These are phyloP conservation scores for Podotricha telesiphe DNA, from an alignment of 2,888 invertebrate species.

Conservation along the genomic window DNA sequence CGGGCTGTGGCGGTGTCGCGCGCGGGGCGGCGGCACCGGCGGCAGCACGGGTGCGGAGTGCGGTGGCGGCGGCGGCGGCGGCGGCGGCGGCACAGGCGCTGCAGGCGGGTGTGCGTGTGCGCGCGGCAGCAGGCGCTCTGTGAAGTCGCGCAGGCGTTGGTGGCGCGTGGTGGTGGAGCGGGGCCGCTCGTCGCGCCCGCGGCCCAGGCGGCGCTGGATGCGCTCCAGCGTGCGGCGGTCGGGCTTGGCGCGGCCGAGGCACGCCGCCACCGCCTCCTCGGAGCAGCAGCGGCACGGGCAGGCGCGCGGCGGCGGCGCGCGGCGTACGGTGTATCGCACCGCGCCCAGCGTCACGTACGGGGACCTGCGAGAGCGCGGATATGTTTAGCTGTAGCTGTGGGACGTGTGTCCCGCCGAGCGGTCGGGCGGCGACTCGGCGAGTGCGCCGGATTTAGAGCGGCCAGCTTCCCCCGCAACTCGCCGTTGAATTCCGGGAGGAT, in stretches of 20 bases:
- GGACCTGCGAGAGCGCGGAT: slow-evolving; percentile 72
- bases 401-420: slow-evolving; percentile 68
- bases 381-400: slow-evolving; percentile 56
- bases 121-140: slow-evolving; percentile 89
- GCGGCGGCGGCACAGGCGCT: slow-evolving; percentile 59
- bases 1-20: slow-evolving; percentile 79
- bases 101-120: slow-evolving; percentile 60
- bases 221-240: slow-evolving; percentile 91
- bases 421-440: slow-evolving; percentile 64
- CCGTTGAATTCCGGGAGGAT: slow-evolving; percentile 78
- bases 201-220: slow-evolving; percentile 90
- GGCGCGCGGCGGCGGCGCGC: slow-evolving; percentile 85
- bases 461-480: slow-evolving; percentile 71
- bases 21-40: slow-evolving; percentile 82
- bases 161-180: slow-evolving; percentile 62
- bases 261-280: slow-evolving; percentile 82
- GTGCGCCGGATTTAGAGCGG: slow-evolving; percentile 76
- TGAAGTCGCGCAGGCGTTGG: slow-evolving; percentile 91
- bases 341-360: slow-evolving; percentile 87
- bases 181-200: slow-evolving; percentile 79
- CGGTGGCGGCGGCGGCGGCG: slow-evolving; percentile 70
- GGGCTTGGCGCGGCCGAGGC: slow-evolving; percentile 79
- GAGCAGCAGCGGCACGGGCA: slow-evolving; percentile 83
- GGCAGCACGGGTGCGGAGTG: slow-evolving; percentile 83
- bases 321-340: slow-evolving; percentile 88